Evolutionary conservation across 2,888 invertebrate species (phyloP), one percentile per base, ranked within the genome.

Genomic region (Aleiodes alternator): DNA sequence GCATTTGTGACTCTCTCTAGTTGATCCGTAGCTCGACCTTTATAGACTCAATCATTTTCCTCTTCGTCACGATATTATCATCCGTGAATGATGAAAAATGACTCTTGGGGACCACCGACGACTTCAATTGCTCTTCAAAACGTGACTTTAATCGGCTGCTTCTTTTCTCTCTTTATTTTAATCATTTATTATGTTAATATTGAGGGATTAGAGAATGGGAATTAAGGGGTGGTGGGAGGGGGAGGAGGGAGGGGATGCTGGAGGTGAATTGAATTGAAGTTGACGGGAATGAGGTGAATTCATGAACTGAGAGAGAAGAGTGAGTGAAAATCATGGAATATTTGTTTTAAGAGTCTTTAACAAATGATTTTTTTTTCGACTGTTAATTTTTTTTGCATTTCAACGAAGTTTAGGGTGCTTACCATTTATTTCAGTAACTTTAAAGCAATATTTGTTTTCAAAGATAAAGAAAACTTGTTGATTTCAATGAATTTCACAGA

Each of bases 41-140:
- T 34, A 51, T 34, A 68, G 68, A 55, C 43, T 43, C 43, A 70
- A 48, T 69, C 43, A 59, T 75, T 68, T 68, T 34, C 70, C 55
- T 16, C 12, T 6, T 43, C 68, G 53, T 51, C 68, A 68, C 68
- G 53, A 68, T 68, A 31, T 51, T 31, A 68, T 14, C 64, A 29
- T 31, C 16, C 43, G 64, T 64, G 43, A 23, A 64, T 16, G 9
- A 7, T 14, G 64, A 68, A 68, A 68, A 68, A 68, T 16, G 16
- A 53, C 8, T 34, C 1, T 68, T 8, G n/a, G 34, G 50, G 68
- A 68, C 68, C 68, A 68, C 68, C 68, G 51, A 51, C 29, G 51
- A 68, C 68, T 66, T 23, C 50, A 66, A 66, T 50, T 48, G 66
- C 66, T 23, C 23, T 50, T 16, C 12, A 66, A 66, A 66, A 66